phyloP scores from a whole-genome alignment of 2,113 vertebrate species.

The Cynopterus brachyotis region DNA sequence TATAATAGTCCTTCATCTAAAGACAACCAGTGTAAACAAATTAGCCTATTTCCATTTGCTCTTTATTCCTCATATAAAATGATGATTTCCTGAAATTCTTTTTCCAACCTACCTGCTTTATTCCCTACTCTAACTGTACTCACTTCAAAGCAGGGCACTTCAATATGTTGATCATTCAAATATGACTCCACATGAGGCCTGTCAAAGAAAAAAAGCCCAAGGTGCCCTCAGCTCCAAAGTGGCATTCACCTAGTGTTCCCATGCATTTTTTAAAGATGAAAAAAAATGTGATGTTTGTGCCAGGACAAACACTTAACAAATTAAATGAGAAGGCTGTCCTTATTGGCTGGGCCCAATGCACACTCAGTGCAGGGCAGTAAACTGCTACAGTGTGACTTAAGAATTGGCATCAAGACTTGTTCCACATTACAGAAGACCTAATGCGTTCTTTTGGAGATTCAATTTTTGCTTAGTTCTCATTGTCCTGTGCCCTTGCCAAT shows the following conservation, averaged over 20 bases:
- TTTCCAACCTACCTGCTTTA: not conserved
- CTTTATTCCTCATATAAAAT: not conserved
- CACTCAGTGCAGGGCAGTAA: not conserved
- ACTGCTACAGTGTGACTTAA: not conserved
- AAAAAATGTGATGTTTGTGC: not conserved
- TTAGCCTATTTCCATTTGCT: constrained; percentile 27
- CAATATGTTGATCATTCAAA: constrained; percentile 20
- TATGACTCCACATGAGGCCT: not conserved
- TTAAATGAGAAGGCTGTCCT: constrained; percentile 21
- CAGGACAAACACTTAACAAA: constrained; percentile 35
- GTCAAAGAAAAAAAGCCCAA: constrained; percentile 22
- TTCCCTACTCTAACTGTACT: constrained; percentile 46
- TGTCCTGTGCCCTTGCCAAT: constrained; percentile 32
- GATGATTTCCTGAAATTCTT: constrained; percentile 1
- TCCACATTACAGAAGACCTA: not conserved
- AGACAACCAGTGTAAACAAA: constrained; percentile 11
- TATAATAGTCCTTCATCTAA: not conserved
- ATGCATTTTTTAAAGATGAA: constrained; percentile 29
- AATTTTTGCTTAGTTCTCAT: constrained; percentile 20
- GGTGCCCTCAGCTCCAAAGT: not conserved
- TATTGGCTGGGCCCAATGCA: not conserved
- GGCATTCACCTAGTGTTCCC: not conserved
- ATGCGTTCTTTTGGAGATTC: not conserved
- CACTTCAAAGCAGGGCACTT: not conserved
- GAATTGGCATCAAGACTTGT: not conserved